Base-by-base conservation (phyloP, 2,797 vertebrate genomes). In the Etheostoma nigrum region DNA sequence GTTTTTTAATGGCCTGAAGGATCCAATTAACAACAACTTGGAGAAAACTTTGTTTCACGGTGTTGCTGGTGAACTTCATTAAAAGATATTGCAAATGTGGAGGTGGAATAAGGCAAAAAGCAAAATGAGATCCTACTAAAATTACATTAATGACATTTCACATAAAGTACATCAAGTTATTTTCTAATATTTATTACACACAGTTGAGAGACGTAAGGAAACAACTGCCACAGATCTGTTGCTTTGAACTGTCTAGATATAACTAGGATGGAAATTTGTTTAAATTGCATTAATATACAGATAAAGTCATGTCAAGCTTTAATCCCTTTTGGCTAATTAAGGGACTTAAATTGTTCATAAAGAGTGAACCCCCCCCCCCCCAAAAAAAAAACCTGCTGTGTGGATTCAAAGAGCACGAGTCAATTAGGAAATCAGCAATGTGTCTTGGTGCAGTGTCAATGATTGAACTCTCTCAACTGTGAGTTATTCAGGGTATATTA, bases 361-460 rank as follows among this genome's bases (percentile, higher is more conserved):
- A 45, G 3, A 19, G 14, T 21, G 14, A 27, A 4, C 18, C 6
- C n/a, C 27, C 27, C 27, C 27, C 30, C 30, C 27, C 27, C 27
- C 27, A 27, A 27, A 30, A 30, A 30, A 30, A 30, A 30, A 30
- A 15, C 4, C 12, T 6, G n/a, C n/a, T n/a, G n/a, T 1, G 48
- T 70, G 27, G 19, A 72, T 14, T 15, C 3, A 64, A 12, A 27
- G 5, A 40, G 14, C 10, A 33, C 8, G 21, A 60, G 13, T 48
- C 18, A 44, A 44, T 16, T 0, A 30, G 16, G n/a, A 40, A 40
- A 54, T 13, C 6, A 36, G 11, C 10, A 11, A 23, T 25, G 19
- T 36, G 30, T 33, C 5, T 9, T 9, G 33, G 9, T 1, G 2
- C 5, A 15, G 7, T 19, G n/a, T 30, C 16, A 40, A 0, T 40